phyloP scores from a whole-genome alignment of 2,797 vertebrate genomes.

The Brachymystax lenok region DNA sequence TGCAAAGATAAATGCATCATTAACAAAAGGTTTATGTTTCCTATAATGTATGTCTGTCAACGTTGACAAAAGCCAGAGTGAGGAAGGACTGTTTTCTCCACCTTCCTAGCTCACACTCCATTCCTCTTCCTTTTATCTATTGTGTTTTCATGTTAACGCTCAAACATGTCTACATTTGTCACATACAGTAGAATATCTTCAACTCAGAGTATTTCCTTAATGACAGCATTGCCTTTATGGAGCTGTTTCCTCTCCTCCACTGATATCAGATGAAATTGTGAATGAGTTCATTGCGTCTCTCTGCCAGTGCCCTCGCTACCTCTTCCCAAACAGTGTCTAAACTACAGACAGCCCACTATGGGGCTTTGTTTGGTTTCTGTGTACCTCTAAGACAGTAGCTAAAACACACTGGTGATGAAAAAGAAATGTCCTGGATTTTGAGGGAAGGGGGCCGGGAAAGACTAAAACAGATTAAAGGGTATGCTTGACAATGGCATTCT shows the following conservation, averaged over 20 bases:
- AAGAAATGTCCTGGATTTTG: neutral
- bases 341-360: neutral
- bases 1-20: neutral
- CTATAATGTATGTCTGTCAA: constrained; percentile 7
- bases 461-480: constrained; percentile 63
- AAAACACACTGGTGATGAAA: neutral
- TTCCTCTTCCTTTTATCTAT: neutral
- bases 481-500: constrained; percentile 63
- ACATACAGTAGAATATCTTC: neutral
- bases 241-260: constrained; percentile 6
- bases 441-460: neutral
- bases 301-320: constrained; percentile 4
- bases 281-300: constrained; percentile 32
- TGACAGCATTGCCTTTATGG: constrained; percentile 35
- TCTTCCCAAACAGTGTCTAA: too few species aligned
- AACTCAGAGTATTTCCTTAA: constrained; percentile 37
- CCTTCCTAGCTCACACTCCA: neutral
- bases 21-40: too few species aligned
- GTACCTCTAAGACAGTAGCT: neutral
- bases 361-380: neutral
- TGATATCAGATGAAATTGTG: constrained; percentile 4
- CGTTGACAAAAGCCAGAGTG: constrained; percentile 19
- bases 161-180: too few species aligned
- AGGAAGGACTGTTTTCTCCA: constrained; percentile 10
- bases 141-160: neutral